Base-by-base conservation (phyloP, 2,797 vertebrate species). In the Pantherophis alleghaniensis region DNA sequence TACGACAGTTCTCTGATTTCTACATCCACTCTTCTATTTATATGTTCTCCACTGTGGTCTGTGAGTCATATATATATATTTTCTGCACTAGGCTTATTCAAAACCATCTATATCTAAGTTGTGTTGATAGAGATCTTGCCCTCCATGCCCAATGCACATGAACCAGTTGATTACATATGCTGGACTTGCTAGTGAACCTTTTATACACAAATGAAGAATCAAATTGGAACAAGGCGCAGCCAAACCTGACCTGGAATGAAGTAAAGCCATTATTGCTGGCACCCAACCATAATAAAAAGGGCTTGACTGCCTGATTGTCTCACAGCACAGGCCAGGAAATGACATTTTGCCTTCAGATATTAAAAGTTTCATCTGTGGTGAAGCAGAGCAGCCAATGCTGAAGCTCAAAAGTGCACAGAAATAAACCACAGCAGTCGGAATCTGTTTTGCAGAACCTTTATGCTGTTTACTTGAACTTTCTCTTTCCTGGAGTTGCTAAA, bases 391-490 rank as follows among this genome's bases (percentile, higher is more conserved):
- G 28, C 14, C 7, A 22, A 14, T 26, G 10, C 24, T 28, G 37
- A 32, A 57, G 32, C 18, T 16, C 56, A 92, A 93, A 95, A 92
- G 92, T 53, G 86, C 28, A 0, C 53, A 20, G 60, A 92, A 92
- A 26, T 55, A 51, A 74, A 53, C 94, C 92, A 94, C 89, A 86
- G 83, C 94, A 95, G 94, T 86, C 7, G 18, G 92, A 94, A 94
- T 87, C 60, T 90, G 37, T 94, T 90, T 32, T 90, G 60, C 56
- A 74, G 89, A 95, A 88, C 86, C 90, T 91, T 94, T 79, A 42
- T 89, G 86, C 20, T 96, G n/a, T 89, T 94, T 90, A 94, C 92
- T 28, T 83, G 90, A 95, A 28, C 47, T 95, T 94, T 83, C 93
- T 94, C 60, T 87, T 79, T 83, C 57, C 63, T 79, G 10, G 57